Percentiles rank a stretch among this genome's conserved stretches.
phyloP scores from a whole-genome alignment of 1,140 invertebrate species.

The Daktulosphaira vitifoliae region DNA sequence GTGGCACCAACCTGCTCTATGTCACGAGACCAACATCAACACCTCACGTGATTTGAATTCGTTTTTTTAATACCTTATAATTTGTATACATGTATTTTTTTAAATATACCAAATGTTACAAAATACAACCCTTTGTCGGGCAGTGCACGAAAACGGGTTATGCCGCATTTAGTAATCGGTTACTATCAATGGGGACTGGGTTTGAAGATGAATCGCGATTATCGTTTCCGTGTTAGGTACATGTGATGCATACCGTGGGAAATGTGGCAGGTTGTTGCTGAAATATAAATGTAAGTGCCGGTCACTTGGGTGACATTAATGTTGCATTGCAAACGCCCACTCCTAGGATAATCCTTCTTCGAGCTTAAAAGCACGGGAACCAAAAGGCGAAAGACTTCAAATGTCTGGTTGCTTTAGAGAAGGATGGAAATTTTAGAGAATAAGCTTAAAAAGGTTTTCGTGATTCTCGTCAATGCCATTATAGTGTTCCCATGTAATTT shows the following conservation, averaged over 20 bases:
- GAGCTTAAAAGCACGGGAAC: no score
- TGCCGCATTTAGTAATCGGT: no score
- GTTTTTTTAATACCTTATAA: background rate
- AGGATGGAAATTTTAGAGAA: no score
- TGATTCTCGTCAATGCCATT: no score
- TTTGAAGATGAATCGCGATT: background rate
- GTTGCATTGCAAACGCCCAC: conserved; percentile 15
- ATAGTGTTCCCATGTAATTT: no score
- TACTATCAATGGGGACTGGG: no score
- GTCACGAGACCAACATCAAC: conserved; percentile 26
- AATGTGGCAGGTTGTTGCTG: conserved; percentile 22
- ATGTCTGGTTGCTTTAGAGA: no score
- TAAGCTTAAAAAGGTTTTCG: no score
- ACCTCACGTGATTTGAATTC: conserved; percentile 24
- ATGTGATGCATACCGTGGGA: conserved; percentile 21
- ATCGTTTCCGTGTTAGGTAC: conserved; percentile 10
- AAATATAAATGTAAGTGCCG: conserved; percentile 31
- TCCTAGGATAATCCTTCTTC: conserved; percentile 1
- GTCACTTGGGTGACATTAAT: conserved; percentile 28
- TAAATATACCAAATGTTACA: no score
- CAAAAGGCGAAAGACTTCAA: no score
- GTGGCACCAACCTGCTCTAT: conserved; percentile 11
- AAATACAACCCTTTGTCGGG: no score
- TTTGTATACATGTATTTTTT: background rate
- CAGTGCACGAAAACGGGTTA: no score